Evolutionary conservation across 1,140 invertebrate genomes (phyloP), one percentile per base, ranked within the genome.

Genomic region (Drosophila saltans): DNA sequence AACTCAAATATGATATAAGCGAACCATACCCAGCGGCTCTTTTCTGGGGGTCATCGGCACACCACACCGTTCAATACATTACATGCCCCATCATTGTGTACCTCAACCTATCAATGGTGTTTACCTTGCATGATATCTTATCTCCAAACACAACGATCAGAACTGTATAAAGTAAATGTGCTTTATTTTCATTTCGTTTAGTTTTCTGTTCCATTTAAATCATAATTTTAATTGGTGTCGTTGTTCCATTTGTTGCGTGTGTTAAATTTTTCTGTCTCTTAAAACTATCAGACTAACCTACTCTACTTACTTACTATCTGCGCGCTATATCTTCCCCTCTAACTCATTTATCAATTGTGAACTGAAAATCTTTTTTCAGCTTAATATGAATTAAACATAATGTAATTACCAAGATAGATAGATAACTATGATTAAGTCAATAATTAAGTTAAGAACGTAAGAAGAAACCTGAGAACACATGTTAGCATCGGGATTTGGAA

Each of bases 191-290:
- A 69, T 65, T 72, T 52, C 60, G 68, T 71, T 61, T 66, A 26
- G 28, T 65, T 67, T 68, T 45, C 1, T 1, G 59, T 69, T 69
- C 65, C 9, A 52, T 64, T 75, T 66, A 4, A 67, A 67, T 64
- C 55, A 24, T 55, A 63, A 74, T 63, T 16, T 59, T 66, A 84
- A 91, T 91, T 85, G 89, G 76, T 91, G 84, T 91, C 76, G 82
- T 86, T 86, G 73, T 82, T 88, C 83, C 58, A 70, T 86, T 86
- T 52, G 33, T 21, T 91, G 70, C 70, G 80, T 86, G 79, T 91
- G 85, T 91, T 86, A 91, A 82, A 72, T 91, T 91, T 91, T 91
- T 91, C 89, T 80, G 89, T 91, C 81, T 84, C 26, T 72, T 43
- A 61, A 60, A 67, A 28, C 58, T 61, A 33, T 81, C 41, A 28